phyloP scores from a whole-genome alignment of 1,140 invertebrate genomes.

The Gryon sp. region DNA sequence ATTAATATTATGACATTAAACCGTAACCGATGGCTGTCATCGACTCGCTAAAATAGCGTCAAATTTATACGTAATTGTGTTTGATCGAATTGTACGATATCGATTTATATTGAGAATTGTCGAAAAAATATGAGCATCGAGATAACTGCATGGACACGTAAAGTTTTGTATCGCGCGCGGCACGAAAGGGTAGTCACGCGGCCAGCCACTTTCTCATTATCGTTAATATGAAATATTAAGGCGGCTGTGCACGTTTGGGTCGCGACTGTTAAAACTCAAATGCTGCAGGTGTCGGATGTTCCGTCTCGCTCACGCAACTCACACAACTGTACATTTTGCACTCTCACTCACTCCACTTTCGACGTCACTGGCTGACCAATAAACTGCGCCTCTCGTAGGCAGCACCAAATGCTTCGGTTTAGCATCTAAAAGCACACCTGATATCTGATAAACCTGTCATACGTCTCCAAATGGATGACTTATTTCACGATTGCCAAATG shows the following conservation, averaged over 20 bases:
- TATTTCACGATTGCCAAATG: constrained; percentile 64
- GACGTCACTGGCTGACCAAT: constrained; percentile 24
- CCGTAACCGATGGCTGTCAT: constrained; percentile 33
- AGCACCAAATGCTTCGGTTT: constrained; percentile 58
- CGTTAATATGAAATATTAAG: constrained; percentile 75
- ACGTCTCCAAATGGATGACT: constrained; percentile 70
- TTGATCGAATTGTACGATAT: constrained; percentile 31
- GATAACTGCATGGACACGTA: too few relatives aligned
- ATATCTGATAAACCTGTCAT: constrained; percentile 73
- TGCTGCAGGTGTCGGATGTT: constrained; percentile 63
- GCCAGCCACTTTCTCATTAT: constrained; percentile 71
- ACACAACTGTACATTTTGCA: too few relatives aligned
- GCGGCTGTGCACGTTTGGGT: constrained; percentile 68
- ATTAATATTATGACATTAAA: constrained; percentile 38
- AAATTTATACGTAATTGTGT: constrained; percentile 11
- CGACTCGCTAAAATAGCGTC: constrained; percentile 17
- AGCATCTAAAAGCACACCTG: constrained; percentile 61
- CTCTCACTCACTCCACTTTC: constrained; percentile 11
- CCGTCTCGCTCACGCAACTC: constrained; percentile 46
- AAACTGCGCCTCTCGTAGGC: constrained; percentile 21
- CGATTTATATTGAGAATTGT: constrained; percentile 28
- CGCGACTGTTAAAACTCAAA: constrained; percentile 72
- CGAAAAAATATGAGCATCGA: constrained; percentile 27
- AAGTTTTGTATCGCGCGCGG: constrained; percentile 34
- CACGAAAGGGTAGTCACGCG: constrained; percentile 51